These are phyloP conservation scores for Spermophilus dauricus DNA, from an alignment of 2,113 vertebrate genomes.

Conservation along the genomic window DNA sequence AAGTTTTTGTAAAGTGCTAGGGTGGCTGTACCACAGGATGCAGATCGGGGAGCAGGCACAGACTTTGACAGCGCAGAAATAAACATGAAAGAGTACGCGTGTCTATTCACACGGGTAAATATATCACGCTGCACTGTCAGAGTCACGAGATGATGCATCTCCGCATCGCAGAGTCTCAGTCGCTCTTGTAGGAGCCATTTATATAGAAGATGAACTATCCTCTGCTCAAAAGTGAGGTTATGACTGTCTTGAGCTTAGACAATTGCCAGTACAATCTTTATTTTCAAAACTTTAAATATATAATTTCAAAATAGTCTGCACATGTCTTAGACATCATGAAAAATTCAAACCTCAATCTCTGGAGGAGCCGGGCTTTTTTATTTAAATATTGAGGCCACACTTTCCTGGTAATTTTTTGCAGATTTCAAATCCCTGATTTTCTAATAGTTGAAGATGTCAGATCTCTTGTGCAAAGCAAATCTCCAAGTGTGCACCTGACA, in stretches of 20 bases:
- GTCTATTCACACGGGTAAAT: not conserved
- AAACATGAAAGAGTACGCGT: not conserved
- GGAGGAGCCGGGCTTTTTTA: conserved; percentile 7
- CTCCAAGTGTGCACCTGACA: not conserved
- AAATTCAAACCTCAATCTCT: conserved; percentile 57
- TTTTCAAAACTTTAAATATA: conserved; percentile 58
- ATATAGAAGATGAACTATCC: conserved; percentile 53
- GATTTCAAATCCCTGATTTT: conserved; percentile 45
- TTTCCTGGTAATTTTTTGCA: conserved; percentile 21
- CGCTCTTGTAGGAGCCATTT: not conserved
- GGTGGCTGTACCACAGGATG: not conserved
- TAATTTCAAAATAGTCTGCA: conserved; percentile 31
- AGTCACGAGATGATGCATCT: not conserved
- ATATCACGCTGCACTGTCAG: not conserved
- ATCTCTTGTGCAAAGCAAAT: not conserved
- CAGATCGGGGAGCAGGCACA: not conserved
- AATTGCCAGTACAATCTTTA: conserved; percentile 32
- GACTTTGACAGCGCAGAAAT: conserved; percentile 48
- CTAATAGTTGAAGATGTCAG: conserved; percentile 57
- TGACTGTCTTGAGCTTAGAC: conserved; percentile 44
- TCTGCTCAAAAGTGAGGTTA: conserved; percentile 26
- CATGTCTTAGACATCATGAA: conserved; percentile 60
- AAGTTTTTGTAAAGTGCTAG: conserved; percentile 14
- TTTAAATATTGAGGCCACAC: conserved; percentile 50
- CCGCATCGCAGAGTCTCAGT: not conserved